Conservation (phyloP, 2,113 vertebrate genomes). For the Ornithorhynchus anatinus region DNA sequence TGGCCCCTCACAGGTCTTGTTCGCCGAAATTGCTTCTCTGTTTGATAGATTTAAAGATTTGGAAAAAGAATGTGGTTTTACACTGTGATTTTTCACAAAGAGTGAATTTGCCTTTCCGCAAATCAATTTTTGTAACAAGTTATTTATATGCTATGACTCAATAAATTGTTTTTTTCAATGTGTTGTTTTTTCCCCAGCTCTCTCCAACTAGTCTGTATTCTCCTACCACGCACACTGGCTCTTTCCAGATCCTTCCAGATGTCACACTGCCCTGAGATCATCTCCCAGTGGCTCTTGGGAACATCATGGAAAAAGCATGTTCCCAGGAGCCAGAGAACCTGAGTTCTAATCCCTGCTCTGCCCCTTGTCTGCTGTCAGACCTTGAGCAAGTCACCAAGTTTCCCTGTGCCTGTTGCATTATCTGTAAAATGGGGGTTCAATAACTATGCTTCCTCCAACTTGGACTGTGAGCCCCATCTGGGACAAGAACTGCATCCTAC, state of each 20-base stretch:
- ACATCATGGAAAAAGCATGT: no score
- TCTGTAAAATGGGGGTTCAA: no score
- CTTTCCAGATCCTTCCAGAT: constrained; percentile 24
- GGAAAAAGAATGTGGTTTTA: constrained; percentile 71
- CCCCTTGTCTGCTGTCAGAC: no score
- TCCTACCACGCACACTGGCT: not conserved
- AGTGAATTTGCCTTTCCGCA: constrained; percentile 90
- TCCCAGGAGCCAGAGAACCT: no score
- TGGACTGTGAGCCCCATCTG: no score
- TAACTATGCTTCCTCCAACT: no score
- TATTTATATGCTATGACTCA: constrained; percentile 93
- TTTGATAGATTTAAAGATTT: constrained; percentile 70
- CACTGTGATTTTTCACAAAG: constrained; percentile 77
- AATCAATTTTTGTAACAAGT: constrained; percentile 97
- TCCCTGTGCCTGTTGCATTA: no score
- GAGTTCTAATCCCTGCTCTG: no score
- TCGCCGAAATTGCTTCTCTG: constrained; percentile 72
- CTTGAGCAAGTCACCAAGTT: no score
- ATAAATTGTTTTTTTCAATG: constrained; percentile 82
- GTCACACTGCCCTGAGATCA: no score
- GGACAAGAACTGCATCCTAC: no score
- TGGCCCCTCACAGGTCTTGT: constrained; percentile 62
- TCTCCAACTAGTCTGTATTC: constrained; percentile 44
- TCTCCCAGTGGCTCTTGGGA: no score
- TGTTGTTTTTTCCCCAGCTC: constrained; percentile 51